Evolutionary conservation across 2,888 invertebrate species (phyloP), one percentile per base, ranked within the genome.

Genomic region (Hydrotaea cyrtoneurina): DNA sequence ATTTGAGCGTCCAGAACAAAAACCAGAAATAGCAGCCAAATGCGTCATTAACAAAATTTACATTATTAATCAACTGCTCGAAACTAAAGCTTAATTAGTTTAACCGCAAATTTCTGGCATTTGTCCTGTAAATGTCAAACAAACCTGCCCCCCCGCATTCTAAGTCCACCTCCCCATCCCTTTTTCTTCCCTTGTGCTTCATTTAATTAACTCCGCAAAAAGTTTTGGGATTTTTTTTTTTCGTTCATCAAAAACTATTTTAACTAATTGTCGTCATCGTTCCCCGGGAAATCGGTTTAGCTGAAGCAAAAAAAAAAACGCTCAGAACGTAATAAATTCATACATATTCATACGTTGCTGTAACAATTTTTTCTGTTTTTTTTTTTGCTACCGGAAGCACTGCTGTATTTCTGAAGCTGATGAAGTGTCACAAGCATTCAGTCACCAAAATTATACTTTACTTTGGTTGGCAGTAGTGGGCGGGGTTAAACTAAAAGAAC

Each of bases 41-140:
- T 3, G 43, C 15, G 43, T 31, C 43, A 66, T 66, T 66, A 66
- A 66, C 66, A 79, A 85, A 85, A 85, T 85, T 85, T 79, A 62
- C 85, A 85, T 85, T 82, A 85, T 85, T 82, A 85, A 85, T 85
- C 82, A 85, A 79, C 81, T 77, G n/a, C 71, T 81, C 78, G 76
- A 7, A 31, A 31, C 81, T 76, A 64, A 72, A 77, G 81, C 82
- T 85, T 85, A 85, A 85, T 85, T 85, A 85, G 85, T 82, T 85
- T 79, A 74, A 82, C 85, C 85, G 79, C 85, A 82, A 66, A 59
- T 13, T 59, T 59, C 26, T 26, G 26, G 26, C 26, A 13, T 43
- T 43, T 7, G 43, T 43, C 10, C 43, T 10, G 7, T 43, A 43
- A 43, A 43, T 7, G 7, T 4, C 39, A 4, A 57, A 57, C 21